Percentiles rank a stretch among this genome's conserved stretches.
Conservation (phyloP, 1,140 invertebrate species). For the Bombus sylvicola region DNA sequence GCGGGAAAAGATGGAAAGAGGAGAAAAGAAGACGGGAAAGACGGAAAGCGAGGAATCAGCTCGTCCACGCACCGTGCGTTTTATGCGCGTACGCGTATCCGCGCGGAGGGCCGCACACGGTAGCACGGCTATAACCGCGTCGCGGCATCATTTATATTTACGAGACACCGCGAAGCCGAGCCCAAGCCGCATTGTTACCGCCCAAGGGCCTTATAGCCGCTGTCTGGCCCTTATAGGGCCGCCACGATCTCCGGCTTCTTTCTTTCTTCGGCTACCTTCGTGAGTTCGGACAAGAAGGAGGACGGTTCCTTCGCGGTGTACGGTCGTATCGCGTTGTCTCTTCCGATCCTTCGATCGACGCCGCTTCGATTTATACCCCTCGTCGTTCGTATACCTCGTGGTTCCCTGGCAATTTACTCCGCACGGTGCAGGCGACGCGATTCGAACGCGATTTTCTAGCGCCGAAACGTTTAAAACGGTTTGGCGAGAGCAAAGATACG, state of each 20-base stretch:
- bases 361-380: conserved; percentile 1
- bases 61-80: conserved; percentile 65
- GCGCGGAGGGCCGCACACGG: conserved; percentile 58
- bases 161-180: conserved; percentile 77
- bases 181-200: conserved; percentile 79
- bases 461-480: too few relatives aligned
- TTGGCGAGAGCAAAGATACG: too few relatives aligned
- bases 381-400: not conserved
- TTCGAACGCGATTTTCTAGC: too few relatives aligned
- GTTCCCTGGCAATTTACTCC: too few relatives aligned
- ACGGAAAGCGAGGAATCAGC: conserved; percentile 56
- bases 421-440: too few relatives aligned
- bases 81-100: conserved; percentile 65
- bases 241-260: conserved; percentile 60
- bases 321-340: not conserved
- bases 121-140: conserved; percentile 78
- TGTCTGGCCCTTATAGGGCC: conserved; percentile 78
- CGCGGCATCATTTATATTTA: conserved; percentile 82
- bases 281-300: conserved; percentile 9
- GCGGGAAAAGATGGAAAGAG: too few relatives aligned
- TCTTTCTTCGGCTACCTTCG: not conserved
- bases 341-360: conserved; percentile 19
- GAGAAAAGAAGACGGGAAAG: too few relatives aligned
- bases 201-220: conserved; percentile 74
- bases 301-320: not conserved